These are phyloP conservation scores for Ovis canadensis DNA, from an alignment of 2,113 vertebrate genomes.

Conservation along the genomic window DNA sequence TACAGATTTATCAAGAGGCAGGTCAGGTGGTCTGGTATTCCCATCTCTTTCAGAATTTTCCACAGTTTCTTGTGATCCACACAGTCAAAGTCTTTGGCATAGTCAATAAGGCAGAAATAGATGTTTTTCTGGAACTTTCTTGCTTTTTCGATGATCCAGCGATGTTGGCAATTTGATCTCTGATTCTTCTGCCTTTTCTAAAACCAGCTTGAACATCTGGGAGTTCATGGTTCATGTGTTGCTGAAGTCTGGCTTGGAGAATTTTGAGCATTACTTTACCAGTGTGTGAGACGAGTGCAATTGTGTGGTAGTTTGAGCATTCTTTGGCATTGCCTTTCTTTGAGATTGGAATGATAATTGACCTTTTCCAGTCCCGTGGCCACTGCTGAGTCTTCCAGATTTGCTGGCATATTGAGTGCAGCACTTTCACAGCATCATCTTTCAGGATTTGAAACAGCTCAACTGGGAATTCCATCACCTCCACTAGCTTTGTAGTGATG, in stretches of 20 bases:
- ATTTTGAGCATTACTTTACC: not conserved
- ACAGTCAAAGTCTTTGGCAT: not conserved
- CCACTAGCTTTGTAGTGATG: not conserved
- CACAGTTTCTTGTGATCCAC: not conserved
- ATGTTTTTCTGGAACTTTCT: not conserved
- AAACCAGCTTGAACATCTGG: not conserved
- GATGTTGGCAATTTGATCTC: not conserved
- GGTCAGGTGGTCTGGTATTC: not conserved
- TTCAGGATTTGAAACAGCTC: not conserved
- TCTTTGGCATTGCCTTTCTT: not conserved
- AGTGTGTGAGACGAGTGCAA: not conserved
- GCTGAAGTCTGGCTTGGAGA: not conserved
- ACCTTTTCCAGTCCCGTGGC: not conserved
- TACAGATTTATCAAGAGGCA: not conserved
- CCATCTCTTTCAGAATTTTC: not conserved
- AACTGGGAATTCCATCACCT: not conserved
- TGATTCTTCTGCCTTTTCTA: not conserved
- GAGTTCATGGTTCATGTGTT: rapidly evolving
- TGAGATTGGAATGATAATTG: not conserved
- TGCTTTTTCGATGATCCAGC: rapidly evolving
- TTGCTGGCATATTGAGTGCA: not conserved
- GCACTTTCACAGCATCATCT: not conserved
- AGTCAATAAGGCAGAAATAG: not conserved
- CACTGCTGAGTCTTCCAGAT: not conserved
- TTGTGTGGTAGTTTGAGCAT: no score